Base-by-base conservation (phyloP, 2,888 invertebrate species). In the Octonoba sinensis region DNA sequence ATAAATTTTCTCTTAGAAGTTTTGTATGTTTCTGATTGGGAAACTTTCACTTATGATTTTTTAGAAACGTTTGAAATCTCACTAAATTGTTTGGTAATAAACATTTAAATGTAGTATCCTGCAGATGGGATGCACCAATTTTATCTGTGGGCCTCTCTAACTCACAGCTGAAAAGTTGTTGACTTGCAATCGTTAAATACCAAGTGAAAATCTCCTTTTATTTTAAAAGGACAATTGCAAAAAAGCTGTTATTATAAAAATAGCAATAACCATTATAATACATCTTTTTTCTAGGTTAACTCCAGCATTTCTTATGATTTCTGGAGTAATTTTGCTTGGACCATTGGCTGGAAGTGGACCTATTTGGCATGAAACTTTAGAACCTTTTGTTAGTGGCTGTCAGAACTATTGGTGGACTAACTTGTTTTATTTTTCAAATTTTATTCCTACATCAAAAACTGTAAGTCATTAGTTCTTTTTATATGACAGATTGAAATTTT, bases 361-460 rank as follows among this genome's bases (percentile, higher is more conserved):
- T 12, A 73, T 84, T 13, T 84, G 84, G 84, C 78, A 82, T 59
- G 84, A 84, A 22, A 84, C 82, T n/a, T 44, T 82, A 22, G 69
- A 84, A 18, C 77, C 84, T 12, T 84, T 78, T 67, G 82, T 82
- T 16, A 60, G 66, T 6, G 84, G 82, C 20, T 84, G 84, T 47
- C 57, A 77, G 36, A 82, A 82, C 49, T 77, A 84, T 49, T 84
- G 84, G 84, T 84, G 84, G 84, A 84, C 84, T 1, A 84, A 84
- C 74, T 62, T 84, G n/a, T 73, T 84, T 51, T 84, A 84, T 56
- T 74, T 84, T 24, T 78, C 77, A 49, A 84, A 84, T 72, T 74
- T 82, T 46, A 70, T 84, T 24, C 74, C 71, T 18, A 78, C 82
- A 27, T 54, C 54, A n/a, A 72, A 72, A 66, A 72, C 82, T 56